Evolutionary conservation across 2,888 invertebrate species (phyloP).

Genomic region (Deilephila elpenor): DNA sequence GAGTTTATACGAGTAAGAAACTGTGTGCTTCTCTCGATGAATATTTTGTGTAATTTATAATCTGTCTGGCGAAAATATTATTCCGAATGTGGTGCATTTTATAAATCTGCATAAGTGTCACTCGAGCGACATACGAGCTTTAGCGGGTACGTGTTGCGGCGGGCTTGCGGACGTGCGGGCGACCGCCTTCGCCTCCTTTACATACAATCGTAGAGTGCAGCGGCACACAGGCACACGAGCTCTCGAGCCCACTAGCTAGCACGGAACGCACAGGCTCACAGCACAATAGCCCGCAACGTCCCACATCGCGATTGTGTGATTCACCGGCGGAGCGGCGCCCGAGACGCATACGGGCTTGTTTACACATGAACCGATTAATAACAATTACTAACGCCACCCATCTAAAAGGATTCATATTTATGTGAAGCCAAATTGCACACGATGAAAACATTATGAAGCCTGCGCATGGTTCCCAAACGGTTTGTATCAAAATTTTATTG

Average conservation of each 20-base stretch:
- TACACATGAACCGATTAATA: conserved; percentile 77
- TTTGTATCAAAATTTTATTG: conserved; percentile 9
- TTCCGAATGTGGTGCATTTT: conserved; percentile 37
- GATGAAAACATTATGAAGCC: conserved; percentile 14
- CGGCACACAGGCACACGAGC: conserved; percentile 36
- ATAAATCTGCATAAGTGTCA: conserved; percentile 41
- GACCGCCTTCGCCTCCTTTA: conserved; percentile 78
- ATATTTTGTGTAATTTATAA: conserved; percentile 2
- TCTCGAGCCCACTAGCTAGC: conserved; percentile 48
- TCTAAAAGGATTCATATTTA: conserved; percentile 27
- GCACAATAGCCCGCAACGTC: conserved; percentile 64
- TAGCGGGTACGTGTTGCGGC: conserved; percentile 52
- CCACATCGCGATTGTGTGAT: conserved; percentile 79
- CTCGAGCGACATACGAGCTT: conserved; percentile 47
- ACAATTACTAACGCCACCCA: conserved; percentile 35
- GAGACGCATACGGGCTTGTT: conserved; percentile 71
- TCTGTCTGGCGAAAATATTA: neutral
- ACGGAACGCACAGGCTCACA: conserved; percentile 48
- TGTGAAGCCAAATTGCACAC: conserved; percentile 12
- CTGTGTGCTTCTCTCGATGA: neutral
- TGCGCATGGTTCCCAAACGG: neutral
- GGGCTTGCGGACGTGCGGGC: conserved; percentile 52
- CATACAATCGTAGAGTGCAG: conserved; percentile 78
- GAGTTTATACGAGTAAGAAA: neutral
- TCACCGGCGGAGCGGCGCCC: conserved; percentile 68